A percentile compares a stretch with the other conserved stretches of the same genome.
These are phyloP conservation scores for Hassar affinis DNA, from an alignment of 2,113 vertebrate genomes.

Conservation along the genomic window DNA sequence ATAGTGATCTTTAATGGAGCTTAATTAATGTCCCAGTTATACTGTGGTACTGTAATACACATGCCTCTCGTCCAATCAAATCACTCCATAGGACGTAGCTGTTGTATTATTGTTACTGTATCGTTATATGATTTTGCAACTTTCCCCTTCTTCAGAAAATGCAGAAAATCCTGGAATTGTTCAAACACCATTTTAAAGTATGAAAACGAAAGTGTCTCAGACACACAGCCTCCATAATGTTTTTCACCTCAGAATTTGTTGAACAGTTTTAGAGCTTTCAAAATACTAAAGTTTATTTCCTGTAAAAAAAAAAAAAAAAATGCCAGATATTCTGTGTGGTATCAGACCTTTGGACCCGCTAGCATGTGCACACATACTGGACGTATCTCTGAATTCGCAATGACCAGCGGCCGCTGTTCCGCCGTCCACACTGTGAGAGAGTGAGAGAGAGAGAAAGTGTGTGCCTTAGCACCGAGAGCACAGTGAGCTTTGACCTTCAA, in stretches of 20 bases:
- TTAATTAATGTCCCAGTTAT: too few relatives aligned
- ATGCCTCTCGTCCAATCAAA: too few relatives aligned
- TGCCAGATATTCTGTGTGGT: neutral
- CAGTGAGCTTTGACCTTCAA: constrained; percentile 58
- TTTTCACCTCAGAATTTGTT: neutral
- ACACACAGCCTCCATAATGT: neutral
- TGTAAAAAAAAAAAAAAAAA: neutral
- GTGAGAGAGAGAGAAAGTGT: constrained; percentile 35
- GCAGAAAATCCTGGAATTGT: neutral
- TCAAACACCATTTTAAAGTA: neutral
- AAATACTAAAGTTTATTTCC: neutral
- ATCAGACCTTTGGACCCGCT: neutral
- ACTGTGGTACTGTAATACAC: too few relatives aligned
- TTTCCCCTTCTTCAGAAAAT: neutral
- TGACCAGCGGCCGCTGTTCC: neutral
- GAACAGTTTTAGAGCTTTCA: too few relatives aligned
- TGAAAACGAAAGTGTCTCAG: neutral
- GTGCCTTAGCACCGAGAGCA: constrained; percentile 45
- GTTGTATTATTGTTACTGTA: too few relatives aligned
- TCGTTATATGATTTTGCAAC: neutral
- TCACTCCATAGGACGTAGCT: too few relatives aligned
- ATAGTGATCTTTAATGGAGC: too few relatives aligned
- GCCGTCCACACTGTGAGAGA: constrained; percentile 43
- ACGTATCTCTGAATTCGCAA: neutral
- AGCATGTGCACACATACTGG: neutral